Base-by-base conservation (phyloP, 2,888 invertebrate genomes). In the Eugnorisma glareosa region DNA sequence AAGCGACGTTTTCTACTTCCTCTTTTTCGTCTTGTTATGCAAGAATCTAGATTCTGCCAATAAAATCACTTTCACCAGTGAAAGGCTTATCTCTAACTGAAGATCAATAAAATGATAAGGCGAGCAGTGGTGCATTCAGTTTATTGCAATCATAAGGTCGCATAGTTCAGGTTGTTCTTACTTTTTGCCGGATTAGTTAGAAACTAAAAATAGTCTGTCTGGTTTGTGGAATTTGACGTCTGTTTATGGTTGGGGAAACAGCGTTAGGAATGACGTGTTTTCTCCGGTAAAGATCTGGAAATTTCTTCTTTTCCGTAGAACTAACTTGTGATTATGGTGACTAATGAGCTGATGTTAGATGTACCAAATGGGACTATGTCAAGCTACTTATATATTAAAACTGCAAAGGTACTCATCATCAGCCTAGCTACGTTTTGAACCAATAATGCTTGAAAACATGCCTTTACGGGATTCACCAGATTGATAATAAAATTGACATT, bases 61-160 rank as follows among this genome's bases (percentile, higher is more conserved):
- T 73, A 48, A 67, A 75, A 75, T 75, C 74, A 80, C 79, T 86
- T 86, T 86, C 86, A 57, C 74, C 11, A 79, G 85, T 79, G 83
- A 76, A 81, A 78, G 78, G 66, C 15, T 74, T 67, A 77, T 77
- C 63, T 82, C 3, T 6, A 67, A n/a, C 35, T 72, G 43, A 35
- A 61, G 73, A 81, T 78, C 24, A 67, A 59, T 77, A 51, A 54
- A 75, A 76, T 69, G 74, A 77, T 73, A 76, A 84, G 40, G 43
- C 67, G 73, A 77, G 75, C 73, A 73, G 40, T 67, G 54, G 31
- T 84, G 67, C 63, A 79, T 79, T 76, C 59, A 64, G 64, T 31
- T 54, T 24, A 35, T 31, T 77, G 85, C 85, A 78, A 70, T 73
- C 37, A n/a, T 78, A 63, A 75, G 84, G 81, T 84, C 63, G 69